Base-by-base conservation (phyloP, 1,140 invertebrate species). In the Trachelipus rathkii region DNA sequence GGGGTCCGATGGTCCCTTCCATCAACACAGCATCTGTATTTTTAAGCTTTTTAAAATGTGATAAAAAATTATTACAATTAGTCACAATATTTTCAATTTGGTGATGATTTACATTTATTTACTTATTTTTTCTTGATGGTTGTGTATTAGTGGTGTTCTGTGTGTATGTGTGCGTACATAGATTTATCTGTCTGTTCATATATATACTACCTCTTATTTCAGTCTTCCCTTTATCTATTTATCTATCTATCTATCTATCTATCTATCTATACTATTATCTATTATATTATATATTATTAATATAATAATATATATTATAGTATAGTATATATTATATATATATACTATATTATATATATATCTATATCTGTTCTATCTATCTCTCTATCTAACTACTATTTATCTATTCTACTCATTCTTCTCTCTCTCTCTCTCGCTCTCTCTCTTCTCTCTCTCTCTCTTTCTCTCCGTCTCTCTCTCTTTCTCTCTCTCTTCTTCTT, bases 71-170 rank as follows among this genome's bases (percentile, higher is more conserved):
- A 33, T 33, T 3, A 33, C 33, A 33, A 33, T 33, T 33, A 3
- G 33, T 33, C 33, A 33, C 1, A 33, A 33, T 33, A 33, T 33
- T 33, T 33, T 33, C 33, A 1, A 33, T 6, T 33, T 33, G 1
- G 1, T 1, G 6, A 6, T 33, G 33, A 33, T 33, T 33, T 33
- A 33, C 33, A 6, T 6, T 1, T 71, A 3, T 71, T 3, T 71
- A 45, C 9, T 15, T 71, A 8, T 71, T 1, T 45, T 1, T 71
- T 1, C 9, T 1, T 71, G 21, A n/a, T n/a, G n/a, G n/a, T n/a
- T 71, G 44, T 71, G 69, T 71, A 9, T 71, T 2, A 4, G 69
- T 45, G 69, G 69, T 71, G 33, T 71, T 71, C 2, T 71, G 69
- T 71, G 69, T 71, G 69, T 21, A 9, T 71, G 69, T 21, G 21